Conservation (phyloP, 1,140 invertebrate species). For the Brachionus manjavacas region DNA sequence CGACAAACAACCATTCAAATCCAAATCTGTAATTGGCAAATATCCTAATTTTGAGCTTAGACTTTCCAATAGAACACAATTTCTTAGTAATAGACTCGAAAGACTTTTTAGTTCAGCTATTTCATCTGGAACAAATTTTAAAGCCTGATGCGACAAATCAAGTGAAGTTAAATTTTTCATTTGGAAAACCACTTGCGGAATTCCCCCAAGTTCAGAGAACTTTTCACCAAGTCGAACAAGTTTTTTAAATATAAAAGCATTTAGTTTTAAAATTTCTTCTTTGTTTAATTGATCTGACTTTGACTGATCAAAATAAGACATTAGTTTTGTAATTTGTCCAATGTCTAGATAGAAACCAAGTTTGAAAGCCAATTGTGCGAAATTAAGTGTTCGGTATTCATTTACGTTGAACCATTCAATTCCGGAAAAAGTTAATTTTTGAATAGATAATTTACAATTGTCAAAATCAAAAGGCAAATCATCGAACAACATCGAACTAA, state of each 20-base stretch:
- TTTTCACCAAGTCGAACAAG: not conserved
- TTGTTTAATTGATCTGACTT: not conserved
- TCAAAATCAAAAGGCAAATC: not conserved
- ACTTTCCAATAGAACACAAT: constrained; percentile 26
- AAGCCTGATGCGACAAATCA: constrained; percentile 46
- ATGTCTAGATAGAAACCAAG: not conserved
- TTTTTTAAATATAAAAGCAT: constrained; percentile 37
- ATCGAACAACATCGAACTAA: not conserved
- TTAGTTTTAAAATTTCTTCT: constrained; percentile 9
- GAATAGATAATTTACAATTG: not conserved
- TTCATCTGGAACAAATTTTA: constrained; percentile 36
- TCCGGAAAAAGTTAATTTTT: not conserved
- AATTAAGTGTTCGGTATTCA: not conserved
- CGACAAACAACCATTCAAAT: constrained; percentile 48
- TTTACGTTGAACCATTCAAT: not conserved
- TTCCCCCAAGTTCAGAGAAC: not conserved
- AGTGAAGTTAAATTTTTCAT: constrained; percentile 32
- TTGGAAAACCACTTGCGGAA: not conserved
- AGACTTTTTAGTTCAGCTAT: constrained; percentile 29
- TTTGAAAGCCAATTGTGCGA: not conserved
- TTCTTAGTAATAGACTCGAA: not conserved
- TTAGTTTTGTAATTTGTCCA: not conserved
- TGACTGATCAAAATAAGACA: not conserved
- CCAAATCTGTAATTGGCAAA: constrained; percentile 45
- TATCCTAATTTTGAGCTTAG: constrained; percentile 47